These are phyloP conservation scores for Dasyornis broadbenti DNA, from an alignment of 2,113 vertebrate genomes.

Conservation along the genomic window DNA sequence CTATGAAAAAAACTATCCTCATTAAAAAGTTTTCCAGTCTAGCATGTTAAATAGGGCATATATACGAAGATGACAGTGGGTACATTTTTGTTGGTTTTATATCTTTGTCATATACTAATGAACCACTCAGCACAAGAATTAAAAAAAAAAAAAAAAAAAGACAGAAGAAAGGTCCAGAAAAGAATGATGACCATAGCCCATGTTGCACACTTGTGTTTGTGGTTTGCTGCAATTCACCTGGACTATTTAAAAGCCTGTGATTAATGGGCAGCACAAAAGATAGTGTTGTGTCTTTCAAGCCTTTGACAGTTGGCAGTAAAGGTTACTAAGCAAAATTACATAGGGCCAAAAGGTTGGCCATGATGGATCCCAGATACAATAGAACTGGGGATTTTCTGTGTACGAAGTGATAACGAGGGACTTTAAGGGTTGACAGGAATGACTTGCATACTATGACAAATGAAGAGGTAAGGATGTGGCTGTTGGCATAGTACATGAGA, in stretches of 20 bases:
- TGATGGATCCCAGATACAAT: conserved; percentile 46
- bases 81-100: background rate
- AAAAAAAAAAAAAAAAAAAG: background rate
- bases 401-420: background rate
- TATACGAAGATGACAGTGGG: background rate
- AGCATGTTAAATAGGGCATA: conserved; percentile 13
- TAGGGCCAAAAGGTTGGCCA: conserved; percentile 41
- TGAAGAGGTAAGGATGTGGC: background rate
- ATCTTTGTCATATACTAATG: conserved; percentile 31
- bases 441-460: background rate
- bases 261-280: conserved; percentile 16
- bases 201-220: background rate
- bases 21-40: conserved; percentile 54
- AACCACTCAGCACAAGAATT: background rate
- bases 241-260: background rate
- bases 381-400: background rate
- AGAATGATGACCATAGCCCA: background rate
- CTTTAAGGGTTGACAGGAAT: background rate
- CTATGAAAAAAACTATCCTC: background rate
- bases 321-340: conserved; percentile 33
- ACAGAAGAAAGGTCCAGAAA: background rate
- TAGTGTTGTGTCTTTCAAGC: conserved; percentile 2
- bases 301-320: background rate
- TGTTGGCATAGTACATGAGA: background rate
- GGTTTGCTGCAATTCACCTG: conserved; percentile 23